Evolutionary conservation across 2,888 invertebrate species (phyloP).

Genomic region (Drosophila trichaetosa): DNA sequence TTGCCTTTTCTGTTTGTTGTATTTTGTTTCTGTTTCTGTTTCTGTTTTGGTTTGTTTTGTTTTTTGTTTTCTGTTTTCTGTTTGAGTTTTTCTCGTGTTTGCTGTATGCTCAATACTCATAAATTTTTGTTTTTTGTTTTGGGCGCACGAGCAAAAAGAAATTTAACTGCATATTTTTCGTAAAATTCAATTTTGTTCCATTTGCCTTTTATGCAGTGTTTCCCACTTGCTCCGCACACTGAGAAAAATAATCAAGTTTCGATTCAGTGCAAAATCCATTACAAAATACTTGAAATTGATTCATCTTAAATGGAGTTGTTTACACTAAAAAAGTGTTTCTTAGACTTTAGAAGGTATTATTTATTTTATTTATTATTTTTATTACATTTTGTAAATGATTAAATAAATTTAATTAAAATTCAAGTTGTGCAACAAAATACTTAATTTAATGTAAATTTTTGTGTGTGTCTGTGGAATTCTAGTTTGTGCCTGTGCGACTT

Average conservation of each 20-base stretch:
- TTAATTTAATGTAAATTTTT: neutral
- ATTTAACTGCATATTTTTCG: conserved; percentile 47
- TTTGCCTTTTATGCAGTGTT: conserved; percentile 1
- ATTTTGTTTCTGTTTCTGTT: conserved; percentile 6
- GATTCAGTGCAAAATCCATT: neutral
- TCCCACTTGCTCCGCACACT: neutral
- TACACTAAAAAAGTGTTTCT: neutral
- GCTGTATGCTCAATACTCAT: conserved; percentile 63
- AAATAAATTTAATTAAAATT: neutral
- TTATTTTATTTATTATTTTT: too few relatives aligned
- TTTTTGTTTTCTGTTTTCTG: conserved; percentile 3
- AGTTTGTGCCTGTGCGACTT: conserved; percentile 3
- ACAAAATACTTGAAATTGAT: neutral
- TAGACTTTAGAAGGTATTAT: too few relatives aligned
- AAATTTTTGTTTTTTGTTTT: conserved; percentile 36
- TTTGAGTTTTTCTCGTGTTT: conserved; percentile 53
- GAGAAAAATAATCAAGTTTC: neutral
- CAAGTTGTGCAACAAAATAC: neutral
- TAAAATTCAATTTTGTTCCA: conserved; percentile 7
- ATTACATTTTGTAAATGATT: neutral
- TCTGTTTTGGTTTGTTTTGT: conserved; percentile 11
- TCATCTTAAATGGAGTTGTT: rapidly evolving
- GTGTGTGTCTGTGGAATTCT: neutral
- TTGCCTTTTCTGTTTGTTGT: conserved; percentile 15
- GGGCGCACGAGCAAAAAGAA: conserved; percentile 44